Percentiles rank a stretch among this genome's conserved stretches.
Conservation (phyloP, 2,797 vertebrate genomes). For the Alectoris magna region DNA sequence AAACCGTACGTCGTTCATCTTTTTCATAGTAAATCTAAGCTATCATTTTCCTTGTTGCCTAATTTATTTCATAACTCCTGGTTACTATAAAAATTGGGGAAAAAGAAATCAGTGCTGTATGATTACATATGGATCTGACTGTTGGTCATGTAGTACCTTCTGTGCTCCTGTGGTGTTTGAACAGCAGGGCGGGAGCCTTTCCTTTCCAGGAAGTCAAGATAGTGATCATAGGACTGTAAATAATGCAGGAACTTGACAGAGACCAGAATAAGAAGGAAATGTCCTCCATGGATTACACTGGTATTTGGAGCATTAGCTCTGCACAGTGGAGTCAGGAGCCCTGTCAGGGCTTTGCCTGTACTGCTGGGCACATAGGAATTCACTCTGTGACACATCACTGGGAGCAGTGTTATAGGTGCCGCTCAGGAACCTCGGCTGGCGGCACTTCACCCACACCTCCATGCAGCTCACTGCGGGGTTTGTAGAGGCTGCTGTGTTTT, state of each 20-base stretch:
- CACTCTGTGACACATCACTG: background rate
- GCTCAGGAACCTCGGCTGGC: background rate
- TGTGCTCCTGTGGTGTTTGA: background rate
- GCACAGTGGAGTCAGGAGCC: background rate
- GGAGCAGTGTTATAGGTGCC: background rate
- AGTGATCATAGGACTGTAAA: background rate
- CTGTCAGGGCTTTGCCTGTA: accelerated
- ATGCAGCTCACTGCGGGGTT: background rate
- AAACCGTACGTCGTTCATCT: background rate
- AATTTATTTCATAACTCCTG: background rate
- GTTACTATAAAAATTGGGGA: background rate
- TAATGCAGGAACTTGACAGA: background rate
- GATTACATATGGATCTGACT: background rate
- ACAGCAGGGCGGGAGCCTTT: background rate
- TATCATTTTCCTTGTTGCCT: background rate
- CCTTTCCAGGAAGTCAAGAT: background rate
- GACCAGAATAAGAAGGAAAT: background rate
- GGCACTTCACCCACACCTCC: background rate
- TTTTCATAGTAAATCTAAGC: background rate
- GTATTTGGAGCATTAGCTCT: background rate
- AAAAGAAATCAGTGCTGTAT: background rate
- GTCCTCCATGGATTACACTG: background rate
- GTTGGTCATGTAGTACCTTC: background rate
- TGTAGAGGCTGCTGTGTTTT: accelerated
- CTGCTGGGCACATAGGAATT: background rate